Percentiles rank a stretch among this genome's conserved stretches.
Conservation (phyloP, 2,888 invertebrate genomes). For the Rhaphigaster nebulosa region DNA sequence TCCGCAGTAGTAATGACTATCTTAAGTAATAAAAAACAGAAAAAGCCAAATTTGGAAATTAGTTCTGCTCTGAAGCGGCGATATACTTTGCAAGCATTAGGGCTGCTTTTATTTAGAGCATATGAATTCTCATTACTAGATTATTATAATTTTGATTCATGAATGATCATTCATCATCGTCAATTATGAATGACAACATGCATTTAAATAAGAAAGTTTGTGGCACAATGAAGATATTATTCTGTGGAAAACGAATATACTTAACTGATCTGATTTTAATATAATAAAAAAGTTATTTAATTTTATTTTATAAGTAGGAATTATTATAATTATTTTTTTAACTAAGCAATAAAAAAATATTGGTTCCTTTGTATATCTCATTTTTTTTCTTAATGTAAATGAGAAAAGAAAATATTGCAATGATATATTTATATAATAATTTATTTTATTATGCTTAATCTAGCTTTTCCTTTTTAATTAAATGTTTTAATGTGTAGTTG, state of each 20-base stretch:
- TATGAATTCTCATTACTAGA: neutral
- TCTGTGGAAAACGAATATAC: neutral
- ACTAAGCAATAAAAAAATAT: neutral
- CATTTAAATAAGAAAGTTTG: conserved; percentile 9
- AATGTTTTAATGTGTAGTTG: neutral
- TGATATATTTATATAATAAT: neutral
- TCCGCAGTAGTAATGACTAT: no score
- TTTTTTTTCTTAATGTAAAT: neutral
- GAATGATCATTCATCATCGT: neutral
- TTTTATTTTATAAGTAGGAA: neutral
- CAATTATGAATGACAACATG: neutral
- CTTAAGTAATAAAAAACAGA: no score
- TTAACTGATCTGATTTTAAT: conserved; percentile 6
- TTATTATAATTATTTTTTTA: neutral
- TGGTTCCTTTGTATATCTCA: neutral
- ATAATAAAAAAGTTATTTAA: neutral
- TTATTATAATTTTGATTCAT: no score
- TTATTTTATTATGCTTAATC: neutral
- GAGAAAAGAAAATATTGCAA: neutral
- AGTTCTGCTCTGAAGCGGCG: no score
- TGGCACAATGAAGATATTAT: neutral
- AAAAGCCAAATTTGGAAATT: no score
- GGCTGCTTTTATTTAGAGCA: no score
- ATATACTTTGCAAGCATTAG: neutral
- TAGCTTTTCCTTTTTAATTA: neutral